phyloP scores from a whole-genome alignment of 2,888 invertebrate species.

The Beris morrisii region DNA sequence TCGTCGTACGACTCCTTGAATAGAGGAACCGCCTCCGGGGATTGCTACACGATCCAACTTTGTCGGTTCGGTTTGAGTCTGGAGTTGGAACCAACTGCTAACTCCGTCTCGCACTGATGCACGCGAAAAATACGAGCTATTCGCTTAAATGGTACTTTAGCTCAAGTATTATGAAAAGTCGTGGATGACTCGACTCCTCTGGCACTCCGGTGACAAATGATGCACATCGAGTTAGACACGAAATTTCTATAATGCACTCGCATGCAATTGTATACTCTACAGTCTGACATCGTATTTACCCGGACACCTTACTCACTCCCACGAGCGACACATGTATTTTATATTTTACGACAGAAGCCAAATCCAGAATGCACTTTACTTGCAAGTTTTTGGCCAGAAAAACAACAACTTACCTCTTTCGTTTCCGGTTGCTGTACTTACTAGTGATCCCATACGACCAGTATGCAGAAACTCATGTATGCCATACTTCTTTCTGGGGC shows the following conservation, averaged over 20 bases:
- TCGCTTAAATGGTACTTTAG: slow-evolving; percentile 13
- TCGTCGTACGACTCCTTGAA: too few species aligned
- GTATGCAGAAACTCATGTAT: neutral
- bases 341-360: slow-evolving; percentile 12
- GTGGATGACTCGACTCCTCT: neutral
- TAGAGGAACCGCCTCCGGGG: too few species aligned
- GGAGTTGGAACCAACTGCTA: too few species aligned
- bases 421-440: too few species aligned
- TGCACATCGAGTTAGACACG: slow-evolving; percentile 13
- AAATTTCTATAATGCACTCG: slow-evolving; percentile 15
- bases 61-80: too few species aligned
- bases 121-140: neutral
- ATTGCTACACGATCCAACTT: too few species aligned
- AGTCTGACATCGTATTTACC: neutral
- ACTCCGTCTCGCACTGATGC: neutral
- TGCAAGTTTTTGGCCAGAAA: too few species aligned
- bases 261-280: slow-evolving; percentile 15
- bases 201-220: slow-evolving; percentile 10
- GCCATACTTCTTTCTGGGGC: slow-evolving; percentile 14
- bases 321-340: slow-evolving; percentile 20
- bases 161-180: neutral
- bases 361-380: neutral
- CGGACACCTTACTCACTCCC: slow-evolving; percentile 14
- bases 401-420: too few species aligned
- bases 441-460: too few species aligned